Percentiles rank a stretch among this genome's conserved stretches.
These are phyloP conservation scores for Misgurnus mizolepis DNA, from an alignment of 2,113 vertebrate species.

Conservation along the genomic window DNA sequence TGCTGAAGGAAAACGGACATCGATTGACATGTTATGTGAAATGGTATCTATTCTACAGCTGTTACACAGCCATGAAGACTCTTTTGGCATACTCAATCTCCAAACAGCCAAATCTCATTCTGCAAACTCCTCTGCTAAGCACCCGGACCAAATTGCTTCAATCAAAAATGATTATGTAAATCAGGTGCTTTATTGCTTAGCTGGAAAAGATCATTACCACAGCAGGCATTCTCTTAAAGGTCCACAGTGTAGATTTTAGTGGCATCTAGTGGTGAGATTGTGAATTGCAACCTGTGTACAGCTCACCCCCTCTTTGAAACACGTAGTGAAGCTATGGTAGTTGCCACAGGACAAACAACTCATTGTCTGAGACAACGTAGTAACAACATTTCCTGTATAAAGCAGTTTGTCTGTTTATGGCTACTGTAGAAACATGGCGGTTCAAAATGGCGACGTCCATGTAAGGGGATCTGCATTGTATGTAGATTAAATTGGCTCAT, in stretches of 20 bases:
- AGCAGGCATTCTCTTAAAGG: neutral
- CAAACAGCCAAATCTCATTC: constrained; percentile 16
- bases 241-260: neutral
- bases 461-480: no score
- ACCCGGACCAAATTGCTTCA: constrained; percentile 19
- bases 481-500: no score
- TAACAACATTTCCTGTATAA: no score
- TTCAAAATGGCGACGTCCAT: no score
- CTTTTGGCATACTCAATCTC: neutral
- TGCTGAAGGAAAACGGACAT: neutral
- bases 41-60: neutral
- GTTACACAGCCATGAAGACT: neutral
- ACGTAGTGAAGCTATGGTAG: no score
- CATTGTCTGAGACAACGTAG: no score
- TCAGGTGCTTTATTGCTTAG: constrained; percentile 18
- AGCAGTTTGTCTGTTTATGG: no score
- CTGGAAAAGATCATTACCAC: constrained; percentile 30
- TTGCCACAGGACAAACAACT: no score
- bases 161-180: constrained; percentile 38
- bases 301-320: no score
- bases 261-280: no score
- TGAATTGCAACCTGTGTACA: no score
- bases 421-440: no score
- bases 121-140: constrained; percentile 20
- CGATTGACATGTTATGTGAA: neutral